These are phyloP conservation scores for Malurus melanocephalus DNA, from an alignment of 2,113 vertebrate species.

Conservation along the genomic window DNA sequence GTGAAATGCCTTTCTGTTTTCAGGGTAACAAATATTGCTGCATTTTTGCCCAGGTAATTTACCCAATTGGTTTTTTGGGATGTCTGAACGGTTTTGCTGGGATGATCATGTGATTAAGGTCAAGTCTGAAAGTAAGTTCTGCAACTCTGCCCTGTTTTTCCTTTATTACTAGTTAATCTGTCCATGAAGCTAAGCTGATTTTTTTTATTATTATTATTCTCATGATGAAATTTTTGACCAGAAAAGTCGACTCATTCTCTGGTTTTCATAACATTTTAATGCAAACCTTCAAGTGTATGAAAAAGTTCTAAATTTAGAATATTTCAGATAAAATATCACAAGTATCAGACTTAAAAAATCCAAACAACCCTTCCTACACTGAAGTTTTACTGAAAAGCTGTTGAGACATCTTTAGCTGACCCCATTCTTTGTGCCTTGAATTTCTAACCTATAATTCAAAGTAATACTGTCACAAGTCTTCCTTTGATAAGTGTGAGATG, in stretches of 20 bases:
- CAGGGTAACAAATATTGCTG: background rate
- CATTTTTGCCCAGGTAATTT: background rate
- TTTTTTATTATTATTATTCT: background rate
- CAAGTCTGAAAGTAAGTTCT: background rate
- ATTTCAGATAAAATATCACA: background rate
- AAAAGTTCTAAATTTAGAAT: background rate
- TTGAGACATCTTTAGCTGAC: background rate
- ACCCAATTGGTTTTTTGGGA: background rate
- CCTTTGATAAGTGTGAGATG: background rate
- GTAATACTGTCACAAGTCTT: background rate
- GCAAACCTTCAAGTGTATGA: background rate
- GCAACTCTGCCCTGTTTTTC: background rate
- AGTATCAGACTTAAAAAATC: background rate
- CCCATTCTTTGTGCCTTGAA: background rate
- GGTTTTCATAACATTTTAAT: background rate
- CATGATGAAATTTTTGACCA: background rate
- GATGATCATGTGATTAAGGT: background rate
- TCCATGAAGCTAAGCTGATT: accelerated
- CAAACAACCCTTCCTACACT: background rate
- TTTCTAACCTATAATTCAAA: background rate
- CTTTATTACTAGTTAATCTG: background rate
- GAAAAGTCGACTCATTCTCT: background rate
- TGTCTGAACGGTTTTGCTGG: background rate
- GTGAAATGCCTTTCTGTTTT: background rate
- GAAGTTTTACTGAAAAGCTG: background rate